Evolutionary conservation across 2,888 invertebrate genomes (phyloP).

Genomic region (Limnephilus rhombicus): DNA sequence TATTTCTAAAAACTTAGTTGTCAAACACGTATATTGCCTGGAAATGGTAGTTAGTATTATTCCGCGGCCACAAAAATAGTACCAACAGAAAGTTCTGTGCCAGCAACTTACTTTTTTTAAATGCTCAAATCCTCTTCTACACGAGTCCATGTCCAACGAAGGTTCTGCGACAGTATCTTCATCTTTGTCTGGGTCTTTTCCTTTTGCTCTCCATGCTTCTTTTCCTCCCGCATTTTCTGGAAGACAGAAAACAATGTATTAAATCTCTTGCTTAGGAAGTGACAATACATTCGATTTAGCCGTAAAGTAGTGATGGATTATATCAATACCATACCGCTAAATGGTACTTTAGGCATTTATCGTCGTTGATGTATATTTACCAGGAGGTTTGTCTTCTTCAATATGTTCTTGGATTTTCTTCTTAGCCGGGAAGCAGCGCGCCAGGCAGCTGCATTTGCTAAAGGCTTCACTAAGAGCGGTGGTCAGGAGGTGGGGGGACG

Average conservation of each 20-base stretch:
- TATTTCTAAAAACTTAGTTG: no score
- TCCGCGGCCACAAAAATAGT: neutral
- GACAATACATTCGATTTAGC: neutral
- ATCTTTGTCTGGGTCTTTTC: constrained; percentile 92
- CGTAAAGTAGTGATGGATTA: neutral
- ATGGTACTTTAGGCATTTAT: neutral
- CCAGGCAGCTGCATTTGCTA: constrained; percentile 79
- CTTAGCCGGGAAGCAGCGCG: constrained; percentile 84
- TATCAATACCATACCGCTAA: no score
- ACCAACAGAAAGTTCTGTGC: neutral
- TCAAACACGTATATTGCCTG: neutral
- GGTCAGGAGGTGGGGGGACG: constrained; percentile 84
- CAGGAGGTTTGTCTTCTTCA: constrained; percentile 74
- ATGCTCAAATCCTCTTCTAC: constrained; percentile 83
- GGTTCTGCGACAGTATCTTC: constrained; percentile 84
- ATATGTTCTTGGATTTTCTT: constrained; percentile 57
- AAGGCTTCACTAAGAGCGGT: constrained; percentile 89
- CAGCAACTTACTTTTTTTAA: constrained; percentile 72
- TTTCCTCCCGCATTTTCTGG: constrained; percentile 73
- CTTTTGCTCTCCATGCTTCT: constrained; percentile 84
- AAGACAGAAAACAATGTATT: neutral
- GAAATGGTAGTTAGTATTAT: neutral
- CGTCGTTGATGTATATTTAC: constrained; percentile 67
- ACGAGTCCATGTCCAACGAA: constrained; percentile 84
- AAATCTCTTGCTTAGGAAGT: neutral